Percentiles rank a stretch among this genome's conserved stretches.
phyloP scores from a whole-genome alignment of 2,797 vertebrate genomes.

The Pagetopsis macropterus region DNA sequence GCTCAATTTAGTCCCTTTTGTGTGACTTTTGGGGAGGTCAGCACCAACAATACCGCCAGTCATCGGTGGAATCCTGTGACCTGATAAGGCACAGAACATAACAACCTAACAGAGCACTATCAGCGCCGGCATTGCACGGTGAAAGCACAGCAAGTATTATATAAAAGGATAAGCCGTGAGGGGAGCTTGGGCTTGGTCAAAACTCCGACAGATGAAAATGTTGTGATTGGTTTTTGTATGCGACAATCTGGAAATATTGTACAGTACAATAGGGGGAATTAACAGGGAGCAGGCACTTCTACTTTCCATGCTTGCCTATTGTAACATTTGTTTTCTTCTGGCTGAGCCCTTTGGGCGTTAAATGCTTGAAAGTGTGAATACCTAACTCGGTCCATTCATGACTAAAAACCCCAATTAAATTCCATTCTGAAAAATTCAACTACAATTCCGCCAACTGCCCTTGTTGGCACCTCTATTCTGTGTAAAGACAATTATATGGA shows the following conservation, averaged over 20 bases:
- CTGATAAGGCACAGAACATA: slow-evolving; percentile 63
- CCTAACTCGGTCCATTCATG: slow-evolving; percentile 15
- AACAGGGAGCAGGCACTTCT: slow-evolving; percentile 37
- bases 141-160: slow-evolving; percentile 40
- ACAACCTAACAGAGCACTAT: slow-evolving; percentile 59
- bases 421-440: slow-evolving; percentile 16
- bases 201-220: slow-evolving; percentile 59
- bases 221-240: slow-evolving; percentile 55
- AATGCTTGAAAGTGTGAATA: slow-evolving; percentile 30
- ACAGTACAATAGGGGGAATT: slow-evolving; percentile 47
- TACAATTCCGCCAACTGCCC: slow-evolving; percentile 13
- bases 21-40: slow-evolving; percentile 74
- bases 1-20: slow-evolving; percentile 66
- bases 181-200: slow-evolving; percentile 48
- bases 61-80: slow-evolving; percentile 61
- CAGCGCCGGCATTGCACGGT: slow-evolving; percentile 43
- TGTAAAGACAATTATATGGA: background rate
- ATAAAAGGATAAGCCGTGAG: slow-evolving; percentile 60
- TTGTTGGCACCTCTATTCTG: slow-evolving; percentile 12
- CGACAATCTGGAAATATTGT: slow-evolving; percentile 51
- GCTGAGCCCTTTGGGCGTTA: slow-evolving; percentile 18
- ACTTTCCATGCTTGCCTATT: slow-evolving; percentile 39
- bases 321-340: slow-evolving; percentile 9
- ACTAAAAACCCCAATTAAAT: slow-evolving; percentile 20
- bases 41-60: slow-evolving; percentile 50